Percentiles rank a stretch among this genome's conserved stretches.
Conservation (phyloP, 1,140 invertebrate species). For the Augochlora pura region DNA sequence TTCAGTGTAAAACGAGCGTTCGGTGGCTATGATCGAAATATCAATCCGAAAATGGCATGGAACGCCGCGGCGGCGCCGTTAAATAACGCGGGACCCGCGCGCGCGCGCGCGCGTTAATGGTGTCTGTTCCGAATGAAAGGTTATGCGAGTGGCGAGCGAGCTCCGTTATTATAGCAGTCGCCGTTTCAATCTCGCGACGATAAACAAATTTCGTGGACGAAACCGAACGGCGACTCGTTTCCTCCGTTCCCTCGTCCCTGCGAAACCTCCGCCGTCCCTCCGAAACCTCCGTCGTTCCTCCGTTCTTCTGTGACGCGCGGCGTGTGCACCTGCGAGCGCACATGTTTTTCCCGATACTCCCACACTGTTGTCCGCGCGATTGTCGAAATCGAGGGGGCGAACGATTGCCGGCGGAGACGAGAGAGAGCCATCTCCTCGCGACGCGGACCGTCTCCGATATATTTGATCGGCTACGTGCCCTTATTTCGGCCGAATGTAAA, state of each 20-base stretch:
- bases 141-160: background rate
- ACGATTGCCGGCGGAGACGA: background rate
- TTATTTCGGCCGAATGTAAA: background rate
- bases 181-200: background rate
- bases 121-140: background rate
- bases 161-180: background rate
- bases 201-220: background rate
- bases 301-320: background rate
- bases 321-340: constrained; percentile 7
- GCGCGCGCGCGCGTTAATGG: background rate
- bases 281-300: too few species aligned
- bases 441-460: background rate
- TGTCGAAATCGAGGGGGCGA: background rate
- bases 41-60: background rate
- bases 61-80: background rate
- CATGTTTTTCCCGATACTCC: background rate
- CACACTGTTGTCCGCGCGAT: background rate
- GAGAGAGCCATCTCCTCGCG: background rate
- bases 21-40: too few species aligned
- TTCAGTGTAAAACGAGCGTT: too few species aligned
- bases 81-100: background rate
- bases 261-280: too few species aligned
- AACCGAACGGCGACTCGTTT: background rate
- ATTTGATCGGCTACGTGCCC: background rate
- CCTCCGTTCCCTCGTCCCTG: too few species aligned